Base-by-base conservation (phyloP, 92 coral and sea anemone genomes). In the Plumapathes pennacea region DNA sequence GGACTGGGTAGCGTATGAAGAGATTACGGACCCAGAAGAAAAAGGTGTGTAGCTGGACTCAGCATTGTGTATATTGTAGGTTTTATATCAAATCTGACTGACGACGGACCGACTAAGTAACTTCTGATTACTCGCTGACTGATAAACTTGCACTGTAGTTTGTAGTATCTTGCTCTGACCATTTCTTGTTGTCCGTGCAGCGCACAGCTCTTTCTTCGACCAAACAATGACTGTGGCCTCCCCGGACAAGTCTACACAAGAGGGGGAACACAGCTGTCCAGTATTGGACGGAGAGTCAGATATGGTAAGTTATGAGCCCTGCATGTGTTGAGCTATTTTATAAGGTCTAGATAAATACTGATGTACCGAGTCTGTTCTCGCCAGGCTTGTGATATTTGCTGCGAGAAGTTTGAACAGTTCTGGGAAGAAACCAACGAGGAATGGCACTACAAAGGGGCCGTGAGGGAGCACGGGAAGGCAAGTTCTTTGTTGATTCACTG, bases 391-490 rank as follows among this genome's bases (percentile, higher is more conserved):
- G 90, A 88, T 68, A 81, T 92, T 46, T 92, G 98, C 62, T 86
- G 74, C 46, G 98, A 92, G 66, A 84, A 84, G 74, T 92, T 92
- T 69, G 96, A 92, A 46, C 88, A 80, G 73, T 92, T 88, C 76
- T 92, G 98, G 98, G 98, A 92, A 26, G 98, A 92, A 69, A 64
- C 72, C 1, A 76, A 78, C 36, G 98, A 92, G 49, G 98, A 92
- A 22, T 92, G 98, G 98, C 96, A 89, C 60, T 92, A 92, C 79
- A 92, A 81, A 54, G 72, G 79, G 38, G 98, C 98, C 24, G 85
- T 92, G 12, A 81, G 98, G 36, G 62, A 88, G 17, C 89, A 77
- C 46, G 90, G 96, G 60, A 92, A 92, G 98, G 98, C 95, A 65
- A 87, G 95, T 81, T 31, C 21, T 28, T 14, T 53, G 3, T n/a